Evolutionary conservation across 2,888 invertebrate species (phyloP).

Genomic region (Melanargia galathea): DNA sequence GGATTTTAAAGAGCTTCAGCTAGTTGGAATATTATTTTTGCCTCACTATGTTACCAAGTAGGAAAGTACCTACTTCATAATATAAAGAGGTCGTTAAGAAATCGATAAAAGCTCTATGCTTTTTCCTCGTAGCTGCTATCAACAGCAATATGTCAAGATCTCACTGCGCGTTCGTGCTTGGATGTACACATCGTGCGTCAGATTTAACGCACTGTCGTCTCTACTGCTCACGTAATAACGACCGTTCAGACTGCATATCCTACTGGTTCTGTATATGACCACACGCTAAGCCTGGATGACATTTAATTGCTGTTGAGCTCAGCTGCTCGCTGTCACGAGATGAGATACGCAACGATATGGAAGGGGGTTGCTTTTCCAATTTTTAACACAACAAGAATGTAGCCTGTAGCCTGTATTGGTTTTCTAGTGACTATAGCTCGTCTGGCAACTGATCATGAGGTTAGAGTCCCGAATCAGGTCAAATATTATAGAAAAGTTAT

Average conservation of each 20-base stretch:
- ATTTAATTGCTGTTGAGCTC: conserved; percentile 31
- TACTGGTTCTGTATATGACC: conserved; percentile 7
- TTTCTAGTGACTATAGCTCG: too few relatives aligned
- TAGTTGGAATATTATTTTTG: too few relatives aligned
- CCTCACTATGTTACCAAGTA: background rate
- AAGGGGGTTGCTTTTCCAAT: conserved; percentile 24
- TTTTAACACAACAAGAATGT: conserved; percentile 13
- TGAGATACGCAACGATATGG: conserved; percentile 23
- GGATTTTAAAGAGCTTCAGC: too few relatives aligned
- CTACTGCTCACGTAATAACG: background rate
- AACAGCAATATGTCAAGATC: conserved; percentile 24
- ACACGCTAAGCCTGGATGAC: conserved; percentile 19
- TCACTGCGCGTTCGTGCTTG: background rate
- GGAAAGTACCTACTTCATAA: background rate
- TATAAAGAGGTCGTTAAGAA: conserved; percentile 3
- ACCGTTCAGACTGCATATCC: background rate
- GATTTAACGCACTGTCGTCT: conserved; percentile 6
- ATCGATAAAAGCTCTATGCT: background rate
- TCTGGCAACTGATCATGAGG: too few relatives aligned
- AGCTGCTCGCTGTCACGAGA: conserved; percentile 25
- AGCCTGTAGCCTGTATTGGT: too few relatives aligned
- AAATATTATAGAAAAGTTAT: too few relatives aligned
- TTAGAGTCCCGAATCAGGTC: too few relatives aligned
- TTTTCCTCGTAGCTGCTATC: conserved; percentile 2
- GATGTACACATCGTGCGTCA: background rate